A percentile compares a stretch with the other conserved stretches of the same genome.
phyloP scores from a whole-genome alignment of 2,888 invertebrate genomes.

The Xestobium rufovillosum region DNA sequence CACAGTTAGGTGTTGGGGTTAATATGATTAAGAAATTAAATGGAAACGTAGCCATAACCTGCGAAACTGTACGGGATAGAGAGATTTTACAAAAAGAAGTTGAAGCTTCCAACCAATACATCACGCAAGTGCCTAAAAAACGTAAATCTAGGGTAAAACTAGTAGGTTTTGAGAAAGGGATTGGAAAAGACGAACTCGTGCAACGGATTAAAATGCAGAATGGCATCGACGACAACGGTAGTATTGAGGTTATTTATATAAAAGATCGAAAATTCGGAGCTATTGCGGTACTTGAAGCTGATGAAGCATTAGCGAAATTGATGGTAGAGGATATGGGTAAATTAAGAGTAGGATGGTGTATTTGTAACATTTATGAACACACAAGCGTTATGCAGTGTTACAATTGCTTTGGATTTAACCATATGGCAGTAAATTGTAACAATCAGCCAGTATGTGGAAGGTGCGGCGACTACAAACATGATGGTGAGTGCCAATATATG shows the following conservation, averaged over 20 bases:
- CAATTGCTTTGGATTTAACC: too few relatives aligned
- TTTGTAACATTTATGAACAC: constrained; percentile 8
- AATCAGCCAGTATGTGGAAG: too few relatives aligned
- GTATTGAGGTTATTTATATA: not conserved
- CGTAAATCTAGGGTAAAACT: not conserved
- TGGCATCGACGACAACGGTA: not conserved
- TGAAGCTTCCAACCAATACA: not conserved
- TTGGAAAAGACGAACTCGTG: not conserved
- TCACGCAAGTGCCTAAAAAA: not conserved
- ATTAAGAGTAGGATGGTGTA: constrained; percentile 8
- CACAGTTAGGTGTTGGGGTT: not conserved
- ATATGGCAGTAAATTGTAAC: too few relatives aligned
- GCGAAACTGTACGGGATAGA: not conserved
- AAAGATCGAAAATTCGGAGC: not conserved
- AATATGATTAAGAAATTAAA: not conserved
- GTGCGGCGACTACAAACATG: too few relatives aligned
- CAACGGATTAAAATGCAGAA: not conserved
- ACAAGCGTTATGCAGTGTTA: too few relatives aligned
- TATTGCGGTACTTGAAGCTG: constrained; percentile 1
- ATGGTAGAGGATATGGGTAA: constrained; percentile 1
- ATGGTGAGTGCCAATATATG: too few relatives aligned
- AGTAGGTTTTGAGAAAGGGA: not conserved
- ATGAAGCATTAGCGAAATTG: constrained; percentile 3
- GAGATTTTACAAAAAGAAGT: not conserved
- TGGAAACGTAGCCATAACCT: not conserved